Percentiles rank a stretch among this genome's conserved stretches.
These are phyloP conservation scores for Himalopsyche kuldschensis DNA, from an alignment of 2,888 invertebrate genomes.

Conservation along the genomic window DNA sequence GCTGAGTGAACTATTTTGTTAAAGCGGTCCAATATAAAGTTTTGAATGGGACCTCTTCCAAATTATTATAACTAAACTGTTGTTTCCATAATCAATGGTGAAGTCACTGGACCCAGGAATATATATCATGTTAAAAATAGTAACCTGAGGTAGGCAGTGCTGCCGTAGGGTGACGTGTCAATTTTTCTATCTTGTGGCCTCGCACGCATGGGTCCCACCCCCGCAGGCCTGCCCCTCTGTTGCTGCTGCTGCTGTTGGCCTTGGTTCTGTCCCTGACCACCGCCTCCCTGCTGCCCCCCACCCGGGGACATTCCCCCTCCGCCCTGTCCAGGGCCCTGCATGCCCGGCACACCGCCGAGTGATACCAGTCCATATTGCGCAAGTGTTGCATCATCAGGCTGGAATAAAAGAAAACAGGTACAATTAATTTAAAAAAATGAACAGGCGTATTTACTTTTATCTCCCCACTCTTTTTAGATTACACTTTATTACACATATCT, in stretches of 20 bases:
- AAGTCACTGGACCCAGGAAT: neutral
- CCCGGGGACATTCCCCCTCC: neutral
- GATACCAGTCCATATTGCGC: constrained; percentile 31
- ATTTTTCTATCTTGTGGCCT: constrained; percentile 78
- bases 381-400: constrained; percentile 41
- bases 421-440: neutral
- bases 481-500: too few species aligned
- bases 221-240: constrained; percentile 59
- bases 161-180: constrained; percentile 84
- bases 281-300: neutral
- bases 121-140: neutral
- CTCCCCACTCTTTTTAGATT: too few species aligned
- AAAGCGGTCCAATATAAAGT: too few species aligned
- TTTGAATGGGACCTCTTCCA: too few species aligned
- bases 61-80: neutral
- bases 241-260: constrained; percentile 34
- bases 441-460: neutral
- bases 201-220: constrained; percentile 75
- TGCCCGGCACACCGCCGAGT: neutral
- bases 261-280: neutral
- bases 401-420: constrained; percentile 4
- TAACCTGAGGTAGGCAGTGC: constrained; percentile 65
- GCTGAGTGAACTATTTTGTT: too few species aligned
- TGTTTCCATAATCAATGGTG: neutral
- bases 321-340: neutral